Base-by-base conservation (phyloP, 1,140 invertebrate species). In the Temnothorax nylanderi region DNA sequence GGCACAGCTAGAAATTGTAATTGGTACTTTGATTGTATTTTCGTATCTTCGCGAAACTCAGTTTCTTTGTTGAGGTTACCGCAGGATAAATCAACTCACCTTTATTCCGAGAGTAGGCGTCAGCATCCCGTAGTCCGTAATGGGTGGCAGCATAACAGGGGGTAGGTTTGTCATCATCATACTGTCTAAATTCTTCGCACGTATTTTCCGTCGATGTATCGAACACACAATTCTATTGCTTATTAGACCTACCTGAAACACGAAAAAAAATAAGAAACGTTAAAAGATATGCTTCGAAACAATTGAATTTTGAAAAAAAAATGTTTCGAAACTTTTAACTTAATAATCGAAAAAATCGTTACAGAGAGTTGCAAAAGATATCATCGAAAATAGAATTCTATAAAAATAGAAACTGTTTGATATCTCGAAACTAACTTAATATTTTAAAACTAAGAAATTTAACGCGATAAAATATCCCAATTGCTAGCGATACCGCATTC, bases 161-260 rank as follows among this genome's bases (percentile, higher is more conserved):
- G 94, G 94, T 92, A 95, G 92, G 91, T 95, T 95, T 92, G 95
- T 89, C 94, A 95, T 95, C 95, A 95, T 95, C 95, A 95, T 95
- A 94, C 91, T 95, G 94, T 94, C 94, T 90, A 88, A 88, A 93
- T 90, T 94, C 89, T 84, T 91, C 89, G 78, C 86, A 90, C 80
- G 86, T 89, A 91, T 88, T 85, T 92, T 91, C 86, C 86, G 88
- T 89, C 76, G 82, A 90, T 87, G 89, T 91, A 91, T 86, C 71
- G 89, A 91, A 88, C 87, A 92, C 88, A 91, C 88, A 93, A 93
- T 89, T 92, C 77, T 91, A 90, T 87, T 92, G 80, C 91, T 51
- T 91, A 89, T 86, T 93, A 93, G 89, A 95, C 95, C 94, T 95
- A 95, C 95, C 94, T 95, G 91, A 65, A 95, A 95, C 91, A 93